These are phyloP conservation scores for Lycaon pictus DNA, from an alignment of 2,113 vertebrate genomes.

Conservation along the genomic window DNA sequence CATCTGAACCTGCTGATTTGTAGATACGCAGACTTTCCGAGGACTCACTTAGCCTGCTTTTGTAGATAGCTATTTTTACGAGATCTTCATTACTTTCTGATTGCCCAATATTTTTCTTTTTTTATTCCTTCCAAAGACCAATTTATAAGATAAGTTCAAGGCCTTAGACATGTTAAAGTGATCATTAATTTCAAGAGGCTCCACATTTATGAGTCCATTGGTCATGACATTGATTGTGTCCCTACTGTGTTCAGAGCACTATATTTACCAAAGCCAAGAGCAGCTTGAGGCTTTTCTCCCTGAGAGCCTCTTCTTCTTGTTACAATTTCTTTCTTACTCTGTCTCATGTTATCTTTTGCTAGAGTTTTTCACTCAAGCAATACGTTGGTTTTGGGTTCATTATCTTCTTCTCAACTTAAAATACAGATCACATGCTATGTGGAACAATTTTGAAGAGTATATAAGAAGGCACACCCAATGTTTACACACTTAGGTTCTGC, in stretches of 20 bases:
- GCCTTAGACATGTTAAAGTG: slow-evolving; percentile 70
- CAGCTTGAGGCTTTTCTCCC: slow-evolving; percentile 7
- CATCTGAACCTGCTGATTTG: slow-evolving; percentile 81
- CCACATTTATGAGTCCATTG: slow-evolving; percentile 60
- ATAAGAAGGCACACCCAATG: not conserved
- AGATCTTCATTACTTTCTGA: slow-evolving; percentile 83
- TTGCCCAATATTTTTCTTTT: slow-evolving; percentile 78
- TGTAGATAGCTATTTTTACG: slow-evolving; percentile 80
- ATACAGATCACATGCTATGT: not conserved
- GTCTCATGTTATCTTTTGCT: slow-evolving; percentile 47
- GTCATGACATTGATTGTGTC: slow-evolving; percentile 39
- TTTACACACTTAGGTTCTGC: not conserved
- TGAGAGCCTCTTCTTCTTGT: not conserved
- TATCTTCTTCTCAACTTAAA: slow-evolving; percentile 40
- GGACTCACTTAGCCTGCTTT: slow-evolving; percentile 77
- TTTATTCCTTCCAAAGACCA: slow-evolving; percentile 78
- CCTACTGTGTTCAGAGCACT: slow-evolving; percentile 72
- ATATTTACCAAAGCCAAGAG: slow-evolving; percentile 5
- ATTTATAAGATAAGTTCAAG: slow-evolving; percentile 79
- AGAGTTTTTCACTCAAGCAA: not conserved
- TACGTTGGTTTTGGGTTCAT: slow-evolving; percentile 13
- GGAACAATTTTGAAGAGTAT: not conserved
- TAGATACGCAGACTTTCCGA: slow-evolving; percentile 69
- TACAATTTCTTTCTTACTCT: slow-evolving; percentile 28
- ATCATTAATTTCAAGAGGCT: slow-evolving; percentile 77